Base-by-base conservation (phyloP, 2,888 invertebrate genomes). In the Orchesellides sinensis region DNA sequence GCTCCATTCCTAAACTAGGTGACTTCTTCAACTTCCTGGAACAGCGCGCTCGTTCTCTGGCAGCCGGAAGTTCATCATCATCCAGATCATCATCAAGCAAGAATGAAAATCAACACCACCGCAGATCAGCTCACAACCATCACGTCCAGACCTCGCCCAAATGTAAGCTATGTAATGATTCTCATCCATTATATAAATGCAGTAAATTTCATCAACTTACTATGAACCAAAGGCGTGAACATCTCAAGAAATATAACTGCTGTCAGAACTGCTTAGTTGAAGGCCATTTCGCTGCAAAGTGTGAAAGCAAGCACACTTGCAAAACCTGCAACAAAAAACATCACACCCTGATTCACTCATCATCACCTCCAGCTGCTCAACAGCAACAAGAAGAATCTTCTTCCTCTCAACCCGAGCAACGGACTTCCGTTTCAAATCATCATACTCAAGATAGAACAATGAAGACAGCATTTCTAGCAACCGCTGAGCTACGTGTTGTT, bases 401-500 rank as follows among this genome's bases (percentile, higher is more conserved):
- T n/a, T n/a, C n/a, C n/a, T n/a, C n/a, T n/a, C n/a, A n/a, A n/a
- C n/a, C n/a, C n/a, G n/a, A n/a, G n/a, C n/a, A n/a, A n/a, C n/a
- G n/a, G n/a, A n/a, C n/a, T n/a, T n/a, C n/a, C n/a, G n/a, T n/a
- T n/a, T n/a, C n/a, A n/a, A n/a, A n/a, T n/a, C n/a, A n/a, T n/a
- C n/a, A n/a, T n/a, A n/a, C n/a, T n/a, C n/a, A n/a, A n/a, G n/a
- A n/a, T n/a, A n/a, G n/a, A n/a, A n/a, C 8, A 49, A 49, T 49
- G 5, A 6, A 12, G 49, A 0, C 40, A 21, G 45, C 66, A 3
- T 14, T 85, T 0, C 47, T 85, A 19, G 77, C 75, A 8, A 85
- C 83, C 40, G 83, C 79, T 27, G n/a, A n/a, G n/a, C n/a, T n/a
- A n/a, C n/a, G n/a, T n/a, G n/a, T 72, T 2, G 73, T 83, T 0